Evolutionary conservation across 2,888 invertebrate species (phyloP).

Genomic region (Alloscopus bannaensis): DNA sequence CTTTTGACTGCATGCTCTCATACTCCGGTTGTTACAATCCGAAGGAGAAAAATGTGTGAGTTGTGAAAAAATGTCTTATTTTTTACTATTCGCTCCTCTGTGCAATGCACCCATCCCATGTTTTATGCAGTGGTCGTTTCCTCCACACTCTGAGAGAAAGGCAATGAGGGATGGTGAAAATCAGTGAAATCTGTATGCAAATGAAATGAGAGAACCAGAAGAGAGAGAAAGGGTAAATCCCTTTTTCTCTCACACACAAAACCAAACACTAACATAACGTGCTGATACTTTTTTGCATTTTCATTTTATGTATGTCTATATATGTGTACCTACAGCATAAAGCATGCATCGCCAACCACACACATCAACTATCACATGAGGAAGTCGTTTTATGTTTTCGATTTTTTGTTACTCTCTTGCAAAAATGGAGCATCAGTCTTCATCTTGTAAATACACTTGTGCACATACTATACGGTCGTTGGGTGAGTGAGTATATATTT

Average conservation of each 20-base stretch:
- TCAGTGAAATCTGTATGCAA: constrained; percentile 44
- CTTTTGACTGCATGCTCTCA: no score
- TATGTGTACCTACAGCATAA: no score
- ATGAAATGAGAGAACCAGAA: constrained; percentile 40
- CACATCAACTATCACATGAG: constrained; percentile 32
- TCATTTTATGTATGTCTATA: constrained; percentile 4
- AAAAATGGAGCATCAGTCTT: no score
- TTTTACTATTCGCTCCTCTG: no score
- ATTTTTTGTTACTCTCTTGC: background rate
- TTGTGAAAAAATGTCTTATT: no score
- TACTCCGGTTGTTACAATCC: no score
- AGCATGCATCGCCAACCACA: constrained; percentile 1
- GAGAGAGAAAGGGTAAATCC: constrained; percentile 37
- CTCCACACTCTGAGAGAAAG: no score
- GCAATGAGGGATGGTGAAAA: constrained; percentile 25
- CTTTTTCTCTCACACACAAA: constrained; percentile 27
- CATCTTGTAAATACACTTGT: no score
- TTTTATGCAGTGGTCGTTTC: background rate
- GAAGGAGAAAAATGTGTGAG: no score
- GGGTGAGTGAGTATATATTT: background rate
- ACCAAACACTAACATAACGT: background rate
- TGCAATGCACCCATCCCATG: no score
- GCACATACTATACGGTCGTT: no score
- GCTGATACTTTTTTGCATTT: background rate
- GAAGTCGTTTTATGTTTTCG: no score